Evolutionary conservation across 2,888 invertebrate species (phyloP), one percentile per base, ranked within the genome.

Genomic region (Hydrotaea diabolus): DNA sequence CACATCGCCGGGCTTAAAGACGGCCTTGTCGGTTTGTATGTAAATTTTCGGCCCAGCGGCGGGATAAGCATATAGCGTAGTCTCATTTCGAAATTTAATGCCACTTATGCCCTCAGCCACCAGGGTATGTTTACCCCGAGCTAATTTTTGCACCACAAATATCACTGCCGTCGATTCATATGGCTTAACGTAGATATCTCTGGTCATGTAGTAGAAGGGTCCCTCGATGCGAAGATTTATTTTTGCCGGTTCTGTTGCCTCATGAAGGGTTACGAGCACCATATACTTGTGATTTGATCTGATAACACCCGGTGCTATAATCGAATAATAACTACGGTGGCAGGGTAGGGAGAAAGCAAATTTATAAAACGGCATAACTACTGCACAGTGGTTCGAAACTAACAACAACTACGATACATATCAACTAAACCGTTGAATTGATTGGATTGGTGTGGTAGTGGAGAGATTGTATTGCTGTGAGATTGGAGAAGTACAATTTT

Each of bases 11-110:
- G 98, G 98, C 90, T 97, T 96, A 92, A 98, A 98, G 86, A 98
- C 95, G 13, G 97, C 95, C 92, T 97, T 96, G 92, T 98, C 98
- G 0, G 98, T 98, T 92, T 98, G 98, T 85, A 98, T 95, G 89
- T 97, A 96, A 13, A 97, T 94, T 15, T 97, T 96, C 4, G 88
- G 59, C 7, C 74, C 59, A n/a, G 15, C 57, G 5, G 8, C 15
- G 0, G 8, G 19, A 8, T 46, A 2, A 0, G 21, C 59, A 15
- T n/a, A 23, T 71, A 98, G 91, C 8, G 94, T 94, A 1, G 95
- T 96, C 15, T 95, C 94, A 85, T 96, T 95, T 62, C 94, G 93
- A 91, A 98, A 97, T 82, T 94, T 93, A 17, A 96, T 93, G 2
- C 97, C 97, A 7, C 95, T 94, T 26, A 94, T 93, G 13, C 97